Evolutionary conservation across 2,797 vertebrate species (phyloP).

Genomic region (Cryptoblepharus egeriae): DNA sequence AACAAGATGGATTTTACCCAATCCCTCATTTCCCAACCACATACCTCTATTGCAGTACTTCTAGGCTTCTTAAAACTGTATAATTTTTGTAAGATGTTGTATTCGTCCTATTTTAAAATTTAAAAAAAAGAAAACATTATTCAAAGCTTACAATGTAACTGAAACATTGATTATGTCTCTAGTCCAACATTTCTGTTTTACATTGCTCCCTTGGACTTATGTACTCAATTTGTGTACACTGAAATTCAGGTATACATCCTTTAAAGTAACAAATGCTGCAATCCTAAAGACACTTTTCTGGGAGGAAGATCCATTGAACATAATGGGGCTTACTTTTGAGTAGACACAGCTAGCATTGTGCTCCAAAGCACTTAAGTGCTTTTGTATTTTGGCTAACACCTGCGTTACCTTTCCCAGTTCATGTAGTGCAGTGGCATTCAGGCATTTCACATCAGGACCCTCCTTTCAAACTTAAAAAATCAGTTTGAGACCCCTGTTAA

Average conservation of each 20-base stretch:
- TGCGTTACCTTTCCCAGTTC: background rate
- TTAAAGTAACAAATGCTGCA: background rate
- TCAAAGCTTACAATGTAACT: conserved; percentile 6
- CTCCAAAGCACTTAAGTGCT: background rate
- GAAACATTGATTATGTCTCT: background rate
- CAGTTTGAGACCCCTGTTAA: too few species aligned
- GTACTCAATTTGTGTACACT: background rate
- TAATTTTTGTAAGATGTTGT: conserved; percentile 87
- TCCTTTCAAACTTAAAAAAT: too few species aligned
- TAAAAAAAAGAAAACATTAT: conserved; percentile 8
- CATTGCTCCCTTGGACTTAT: background rate
- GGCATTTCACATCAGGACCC: too few species aligned
- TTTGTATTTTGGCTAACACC: too few species aligned
- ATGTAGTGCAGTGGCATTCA: too few species aligned
- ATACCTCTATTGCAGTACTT: conserved; percentile 83
- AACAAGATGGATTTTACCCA: conserved; percentile 32
- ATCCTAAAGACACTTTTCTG: too few species aligned
- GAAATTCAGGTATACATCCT: background rate
- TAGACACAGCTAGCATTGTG: too few species aligned
- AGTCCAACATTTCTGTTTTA: background rate
- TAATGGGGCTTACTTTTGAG: too few species aligned
- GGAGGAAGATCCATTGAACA: too few species aligned
- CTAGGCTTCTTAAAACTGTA: conserved; percentile 89
- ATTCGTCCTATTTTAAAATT: conserved; percentile 85
- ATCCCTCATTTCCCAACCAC: background rate